Conservation (phyloP, 2,888 invertebrate genomes). For the Rotaria macrura region DNA sequence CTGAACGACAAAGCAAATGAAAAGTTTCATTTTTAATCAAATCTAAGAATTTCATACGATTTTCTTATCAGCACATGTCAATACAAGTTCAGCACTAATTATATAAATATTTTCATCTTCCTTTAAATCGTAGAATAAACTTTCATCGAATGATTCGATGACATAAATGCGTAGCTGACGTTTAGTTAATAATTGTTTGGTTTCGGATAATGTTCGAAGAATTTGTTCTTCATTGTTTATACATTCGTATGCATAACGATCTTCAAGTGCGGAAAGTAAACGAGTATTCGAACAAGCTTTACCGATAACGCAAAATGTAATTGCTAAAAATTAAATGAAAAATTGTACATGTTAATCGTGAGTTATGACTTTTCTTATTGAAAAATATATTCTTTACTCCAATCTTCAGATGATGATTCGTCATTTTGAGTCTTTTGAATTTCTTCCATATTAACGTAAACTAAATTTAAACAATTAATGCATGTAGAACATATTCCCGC, state of each 20-base stretch:
- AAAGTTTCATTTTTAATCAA: neutral
- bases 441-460: neutral
- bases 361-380: too few species aligned
- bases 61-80: slow-evolving; percentile 3
- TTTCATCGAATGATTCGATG: neutral
- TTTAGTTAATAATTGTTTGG: neutral
- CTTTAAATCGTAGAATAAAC: neutral
- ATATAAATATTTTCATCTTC: slow-evolving; percentile 2
- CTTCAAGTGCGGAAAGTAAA: neutral
- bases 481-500: neutral
- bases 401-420: slow-evolving; percentile 4
- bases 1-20: neutral
- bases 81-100: neutral
- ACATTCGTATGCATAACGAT: slow-evolving; percentile 11
- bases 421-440: neutral
- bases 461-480: neutral
- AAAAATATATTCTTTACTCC: neutral
- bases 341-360: too few species aligned
- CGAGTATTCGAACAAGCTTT: neutral
- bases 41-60: neutral
- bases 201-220: neutral
- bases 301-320: neutral
- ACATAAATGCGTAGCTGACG: neutral
- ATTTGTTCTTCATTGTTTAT: neutral
- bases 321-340: neutral